Conservation (phyloP, 2,888 invertebrate genomes). For the Ornithoptera priamus region DNA sequence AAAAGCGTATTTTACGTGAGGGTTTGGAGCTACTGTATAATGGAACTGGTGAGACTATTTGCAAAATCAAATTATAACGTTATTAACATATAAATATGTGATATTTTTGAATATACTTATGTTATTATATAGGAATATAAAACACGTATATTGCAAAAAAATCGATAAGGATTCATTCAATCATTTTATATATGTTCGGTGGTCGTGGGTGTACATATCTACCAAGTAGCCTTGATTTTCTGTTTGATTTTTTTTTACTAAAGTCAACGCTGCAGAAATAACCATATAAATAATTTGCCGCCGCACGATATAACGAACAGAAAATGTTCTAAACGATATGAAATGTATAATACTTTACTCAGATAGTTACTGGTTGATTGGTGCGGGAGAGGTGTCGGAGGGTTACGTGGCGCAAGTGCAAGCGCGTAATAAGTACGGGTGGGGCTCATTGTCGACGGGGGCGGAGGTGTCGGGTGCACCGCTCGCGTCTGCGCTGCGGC, state of each 20-base stretch:
- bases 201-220: too few species aligned
- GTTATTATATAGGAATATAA: too few species aligned
- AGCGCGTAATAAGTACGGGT: constrained; percentile 89
- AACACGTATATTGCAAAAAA: too few species aligned
- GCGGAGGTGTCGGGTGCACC: constrained; percentile 73
- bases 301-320: too few species aligned
- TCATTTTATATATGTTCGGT: too few species aligned
- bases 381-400: constrained; percentile 82
- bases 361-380: constrained; percentile 91
- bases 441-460: constrained; percentile 87
- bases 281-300: too few species aligned
- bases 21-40: constrained; percentile 84
- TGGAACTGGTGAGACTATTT: constrained; percentile 83
- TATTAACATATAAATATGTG: not conserved
- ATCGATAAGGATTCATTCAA: too few species aligned
- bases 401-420: constrained; percentile 87
- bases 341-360: not conserved
- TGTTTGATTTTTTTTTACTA: too few species aligned
- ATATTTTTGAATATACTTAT: not conserved
- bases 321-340: not conserved
- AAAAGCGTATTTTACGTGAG: constrained; percentile 70
- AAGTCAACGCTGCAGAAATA: too few species aligned
- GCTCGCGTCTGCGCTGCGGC: constrained; percentile 36
- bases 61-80: not conserved
- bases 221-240: too few species aligned